phyloP scores from a whole-genome alignment of 2,888 invertebrate genomes.

The Venustoraphidia nigricollis region DNA sequence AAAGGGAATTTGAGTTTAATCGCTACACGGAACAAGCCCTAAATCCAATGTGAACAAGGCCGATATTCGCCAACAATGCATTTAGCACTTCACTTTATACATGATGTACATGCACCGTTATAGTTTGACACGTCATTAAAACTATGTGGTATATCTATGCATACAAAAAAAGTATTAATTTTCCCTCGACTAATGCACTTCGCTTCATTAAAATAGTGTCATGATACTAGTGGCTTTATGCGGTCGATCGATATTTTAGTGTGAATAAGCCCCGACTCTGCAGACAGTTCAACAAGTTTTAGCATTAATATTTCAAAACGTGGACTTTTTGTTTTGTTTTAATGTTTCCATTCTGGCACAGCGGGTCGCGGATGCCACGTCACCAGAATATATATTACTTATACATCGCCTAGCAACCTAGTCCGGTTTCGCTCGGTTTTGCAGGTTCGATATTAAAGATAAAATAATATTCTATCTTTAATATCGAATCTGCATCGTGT shows the following conservation, averaged over 20 bases:
- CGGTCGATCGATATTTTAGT: conserved; percentile 8
- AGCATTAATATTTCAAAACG: conserved; percentile 4
- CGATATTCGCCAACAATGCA: conserved; percentile 2
- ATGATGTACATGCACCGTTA: neutral
- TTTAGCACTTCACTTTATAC: conserved; percentile 1
- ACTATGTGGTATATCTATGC: neutral
- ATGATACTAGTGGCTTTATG: conserved; percentile 2
- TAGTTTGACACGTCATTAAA: conserved; percentile 4
- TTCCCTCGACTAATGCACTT: too few relatives aligned
- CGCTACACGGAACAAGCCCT: neutral
- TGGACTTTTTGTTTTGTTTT: neutral
- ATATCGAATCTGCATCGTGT: too few relatives aligned
- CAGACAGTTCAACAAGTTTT: conserved; percentile 9
- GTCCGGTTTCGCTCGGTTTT: too few relatives aligned
- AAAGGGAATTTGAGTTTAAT: too few relatives aligned
- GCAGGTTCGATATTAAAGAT: too few relatives aligned
- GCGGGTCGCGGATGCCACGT: too few relatives aligned
- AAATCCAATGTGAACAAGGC: neutral
- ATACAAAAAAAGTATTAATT: neutral
- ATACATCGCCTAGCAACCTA: too few relatives aligned
- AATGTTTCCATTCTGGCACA: too few relatives aligned
- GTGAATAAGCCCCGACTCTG: conserved; percentile 4
- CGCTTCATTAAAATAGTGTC: conserved; percentile 5
- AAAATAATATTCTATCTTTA: too few relatives aligned
- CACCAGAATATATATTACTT: too few relatives aligned